Conservation (phyloP, 2,797 vertebrate species). For the Chromis chromis region DNA sequence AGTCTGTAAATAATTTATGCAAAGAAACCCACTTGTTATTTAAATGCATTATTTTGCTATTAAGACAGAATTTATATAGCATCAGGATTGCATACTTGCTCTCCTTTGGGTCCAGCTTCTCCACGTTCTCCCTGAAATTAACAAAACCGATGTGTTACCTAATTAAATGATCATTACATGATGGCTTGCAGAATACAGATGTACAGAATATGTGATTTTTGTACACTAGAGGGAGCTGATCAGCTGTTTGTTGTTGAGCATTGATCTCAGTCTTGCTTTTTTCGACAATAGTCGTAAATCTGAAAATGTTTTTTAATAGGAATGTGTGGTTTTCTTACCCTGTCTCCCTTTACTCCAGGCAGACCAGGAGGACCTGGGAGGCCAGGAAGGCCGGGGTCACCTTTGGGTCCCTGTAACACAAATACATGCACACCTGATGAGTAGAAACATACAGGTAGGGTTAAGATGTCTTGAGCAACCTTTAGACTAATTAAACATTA, state of each 20-base stretch:
- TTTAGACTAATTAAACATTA: not conserved
- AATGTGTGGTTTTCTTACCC: conserved; percentile 86
- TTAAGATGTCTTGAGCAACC: not conserved
- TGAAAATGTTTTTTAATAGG: conserved; percentile 14
- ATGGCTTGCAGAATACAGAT: not conserved
- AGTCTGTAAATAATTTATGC: conserved; percentile 35
- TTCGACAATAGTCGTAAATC: conserved; percentile 15
- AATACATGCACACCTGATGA: conserved; percentile 47
- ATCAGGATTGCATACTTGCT: conserved; percentile 85
- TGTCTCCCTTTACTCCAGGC: conserved; percentile 92
- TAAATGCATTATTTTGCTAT: conserved; percentile 18
- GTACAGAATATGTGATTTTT: conserved; percentile 10
- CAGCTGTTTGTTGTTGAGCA: conserved; percentile 24
- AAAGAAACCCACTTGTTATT: conserved; percentile 18
- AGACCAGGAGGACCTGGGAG: conserved; percentile 92
- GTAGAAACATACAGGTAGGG: not conserved
- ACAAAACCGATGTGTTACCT: conserved; percentile 24
- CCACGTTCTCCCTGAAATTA: conserved; percentile 89
- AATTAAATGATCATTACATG: conserved; percentile 3
- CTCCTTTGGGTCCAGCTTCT: conserved; percentile 92
- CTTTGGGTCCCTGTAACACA: conserved; percentile 88
- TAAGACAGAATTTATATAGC: not conserved
- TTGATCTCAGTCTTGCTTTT: conserved; percentile 11
- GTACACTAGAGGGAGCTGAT: conserved; percentile 64
- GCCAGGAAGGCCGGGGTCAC: conserved; percentile 93